Percentiles rank a stretch among this genome's conserved stretches.
These are phyloP conservation scores for Cassiopea xamachana DNA, from an alignment of 30 jellyfish, hydroid and myxozoan genomes.

Conservation along the genomic window DNA sequence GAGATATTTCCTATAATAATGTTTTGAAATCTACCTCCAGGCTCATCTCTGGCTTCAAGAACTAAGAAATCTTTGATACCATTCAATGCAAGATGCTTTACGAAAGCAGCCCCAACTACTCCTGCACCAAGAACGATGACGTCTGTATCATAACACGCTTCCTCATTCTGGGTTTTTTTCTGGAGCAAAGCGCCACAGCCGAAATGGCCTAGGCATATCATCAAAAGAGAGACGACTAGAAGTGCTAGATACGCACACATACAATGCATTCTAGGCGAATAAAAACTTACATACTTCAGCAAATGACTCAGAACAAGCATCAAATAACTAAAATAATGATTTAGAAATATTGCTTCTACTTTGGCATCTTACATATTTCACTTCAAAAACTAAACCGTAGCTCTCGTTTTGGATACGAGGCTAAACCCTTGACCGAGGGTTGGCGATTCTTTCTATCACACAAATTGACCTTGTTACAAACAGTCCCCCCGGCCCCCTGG, in stretches of 20 bases:
- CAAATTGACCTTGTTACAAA: too few relatives aligned
- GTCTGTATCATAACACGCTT: conserved; percentile 54
- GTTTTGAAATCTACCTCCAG: conserved; percentile 71
- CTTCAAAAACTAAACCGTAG: too few relatives aligned
- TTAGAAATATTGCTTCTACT: too few relatives aligned
- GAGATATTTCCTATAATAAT: conserved; percentile 45
- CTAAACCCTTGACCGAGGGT: background rate
- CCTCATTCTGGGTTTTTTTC: background rate
- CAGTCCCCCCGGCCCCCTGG: too few relatives aligned
- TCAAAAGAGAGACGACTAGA: background rate
- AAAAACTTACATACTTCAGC: background rate
- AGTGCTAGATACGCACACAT: background rate
- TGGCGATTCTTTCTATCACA: too few relatives aligned
- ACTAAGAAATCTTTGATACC: conserved; percentile 23
- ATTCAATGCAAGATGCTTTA: conserved; percentile 56
- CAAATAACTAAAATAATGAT: too few relatives aligned
- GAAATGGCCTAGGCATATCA: background rate
- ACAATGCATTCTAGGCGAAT: background rate
- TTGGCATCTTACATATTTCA: too few relatives aligned
- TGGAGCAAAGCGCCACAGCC: background rate
- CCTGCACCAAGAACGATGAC: conserved; percentile 84
- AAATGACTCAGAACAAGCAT: background rate
- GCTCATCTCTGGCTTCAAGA: conserved; percentile 63
- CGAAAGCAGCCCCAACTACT: conserved; percentile 67
- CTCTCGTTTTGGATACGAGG: conserved; percentile 10